Evolutionary conservation across 1,140 invertebrate species (phyloP).

Genomic region (Drosophila yakuba): DNA sequence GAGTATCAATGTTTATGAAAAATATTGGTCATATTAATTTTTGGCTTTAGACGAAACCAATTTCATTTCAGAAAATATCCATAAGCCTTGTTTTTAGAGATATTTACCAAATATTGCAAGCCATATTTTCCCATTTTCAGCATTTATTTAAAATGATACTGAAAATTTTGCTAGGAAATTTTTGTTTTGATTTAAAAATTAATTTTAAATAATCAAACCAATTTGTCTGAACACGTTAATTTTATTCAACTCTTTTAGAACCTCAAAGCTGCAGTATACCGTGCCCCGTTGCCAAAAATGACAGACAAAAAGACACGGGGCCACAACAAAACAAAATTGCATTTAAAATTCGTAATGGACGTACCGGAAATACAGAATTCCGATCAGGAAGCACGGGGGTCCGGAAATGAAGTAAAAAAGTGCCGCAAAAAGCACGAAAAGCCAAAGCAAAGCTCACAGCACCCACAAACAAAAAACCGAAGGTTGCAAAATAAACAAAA

Average conservation of each 20-base stretch:
- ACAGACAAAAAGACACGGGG: slow-evolving; percentile 14
- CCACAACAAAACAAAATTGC: slow-evolving; percentile 46
- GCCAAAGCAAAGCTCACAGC: slow-evolving; percentile 41
- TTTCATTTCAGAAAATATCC: no score
- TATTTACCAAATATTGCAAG: no score
- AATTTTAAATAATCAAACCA: not conserved
- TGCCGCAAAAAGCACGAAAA: slow-evolving; percentile 61
- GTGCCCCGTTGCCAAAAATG: slow-evolving; percentile 6
- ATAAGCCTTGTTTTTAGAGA: no score
- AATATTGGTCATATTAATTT: not conserved
- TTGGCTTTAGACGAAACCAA: not conserved
- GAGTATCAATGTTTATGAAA: not conserved
- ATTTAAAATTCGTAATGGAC: slow-evolving; percentile 80
- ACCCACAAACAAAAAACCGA: slow-evolving; percentile 7
- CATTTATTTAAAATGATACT: no score
- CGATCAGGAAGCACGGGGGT: slow-evolving; percentile 73
- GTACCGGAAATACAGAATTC: slow-evolving; percentile 78
- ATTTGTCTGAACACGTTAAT: not conserved
- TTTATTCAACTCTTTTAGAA: not conserved
- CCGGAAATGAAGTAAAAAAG: slow-evolving; percentile 80
- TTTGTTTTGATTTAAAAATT: not conserved
- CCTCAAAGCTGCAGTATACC: slow-evolving; percentile 17
- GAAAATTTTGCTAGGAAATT: not conserved
- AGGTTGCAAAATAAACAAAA: slow-evolving; percentile 30
- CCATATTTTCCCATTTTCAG: not conserved